Conservation (phyloP, 1,140 invertebrate species). For the Agrilus planipennis region DNA sequence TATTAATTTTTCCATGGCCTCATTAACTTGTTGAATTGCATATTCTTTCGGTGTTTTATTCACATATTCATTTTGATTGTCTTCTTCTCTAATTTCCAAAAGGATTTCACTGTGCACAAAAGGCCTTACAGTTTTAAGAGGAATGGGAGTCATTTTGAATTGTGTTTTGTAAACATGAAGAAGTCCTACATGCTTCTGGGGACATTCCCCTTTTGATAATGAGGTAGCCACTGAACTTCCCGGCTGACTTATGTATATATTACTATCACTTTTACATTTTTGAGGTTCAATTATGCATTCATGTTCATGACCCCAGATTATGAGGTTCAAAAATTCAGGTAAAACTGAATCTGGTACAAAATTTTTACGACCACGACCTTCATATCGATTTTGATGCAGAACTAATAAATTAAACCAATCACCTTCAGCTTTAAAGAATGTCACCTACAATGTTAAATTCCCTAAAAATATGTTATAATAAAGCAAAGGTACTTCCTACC, state of each 20-base stretch:
- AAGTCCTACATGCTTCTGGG: conserved; percentile 73
- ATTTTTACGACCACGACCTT: conserved; percentile 56
- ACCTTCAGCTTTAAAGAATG: conserved; percentile 21
- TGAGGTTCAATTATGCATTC: conserved; percentile 76
- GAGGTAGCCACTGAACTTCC: conserved; percentile 94
- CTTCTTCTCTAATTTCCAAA: conserved; percentile 10
- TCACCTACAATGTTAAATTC: conserved; percentile 2
- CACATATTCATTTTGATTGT: conserved; percentile 24
- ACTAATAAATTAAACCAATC: conserved; percentile 90
- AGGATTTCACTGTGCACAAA: conserved; percentile 55
- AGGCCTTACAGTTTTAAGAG: conserved; percentile 76
- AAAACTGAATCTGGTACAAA: conserved; percentile 79
- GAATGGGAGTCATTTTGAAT: conserved; percentile 61
- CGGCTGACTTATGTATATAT: conserved; percentile 85
- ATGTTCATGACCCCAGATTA: conserved; percentile 99
- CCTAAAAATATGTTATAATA: neutral
- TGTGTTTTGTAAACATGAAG: conserved; percentile 57
- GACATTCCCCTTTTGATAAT: conserved; percentile 74
- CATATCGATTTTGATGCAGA: conserved; percentile 93
- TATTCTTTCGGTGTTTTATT: conserved; percentile 29
- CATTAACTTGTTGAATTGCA: conserved; percentile 17
- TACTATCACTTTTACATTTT: conserved; percentile 37
- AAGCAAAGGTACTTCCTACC: conserved; percentile 34
- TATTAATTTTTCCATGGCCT: too few relatives aligned
- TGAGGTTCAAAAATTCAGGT: conserved; percentile 77